These are phyloP conservation scores for Rhinoptilus africanus DNA, from an alignment of 2,113 vertebrate genomes.

Conservation along the genomic window DNA sequence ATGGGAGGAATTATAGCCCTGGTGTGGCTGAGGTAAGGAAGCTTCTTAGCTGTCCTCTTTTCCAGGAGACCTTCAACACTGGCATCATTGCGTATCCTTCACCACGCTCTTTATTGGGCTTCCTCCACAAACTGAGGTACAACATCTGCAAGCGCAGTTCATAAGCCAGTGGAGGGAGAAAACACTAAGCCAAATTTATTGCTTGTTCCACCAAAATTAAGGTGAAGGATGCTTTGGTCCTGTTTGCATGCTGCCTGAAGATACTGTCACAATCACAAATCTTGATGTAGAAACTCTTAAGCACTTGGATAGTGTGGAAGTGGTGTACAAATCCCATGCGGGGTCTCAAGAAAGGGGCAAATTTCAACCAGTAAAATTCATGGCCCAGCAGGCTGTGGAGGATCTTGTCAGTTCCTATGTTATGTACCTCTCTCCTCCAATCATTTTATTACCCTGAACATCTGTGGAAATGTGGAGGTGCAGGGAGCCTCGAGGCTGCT, in stretches of 20 bases:
- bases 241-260: not conserved
- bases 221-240: not conserved
- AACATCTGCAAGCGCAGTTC: not conserved
- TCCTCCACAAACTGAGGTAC: not conserved
- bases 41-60: not conserved
- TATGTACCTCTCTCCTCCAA: not conserved
- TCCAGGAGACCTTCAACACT: not conserved
- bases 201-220: not conserved
- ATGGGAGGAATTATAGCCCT: not conserved
- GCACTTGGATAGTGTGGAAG: not conserved
- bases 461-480: slow-evolving; percentile 3
- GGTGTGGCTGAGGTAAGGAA: not conserved
- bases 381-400: not conserved
- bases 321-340: not conserved
- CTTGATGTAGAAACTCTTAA: not conserved
- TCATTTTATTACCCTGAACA: slow-evolving; percentile 46
- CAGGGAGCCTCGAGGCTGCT: slow-evolving; percentile 38
- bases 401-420: not conserved
- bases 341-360: slow-evolving; percentile 9
- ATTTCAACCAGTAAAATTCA: slow-evolving; percentile 5
- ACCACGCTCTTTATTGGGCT: not conserved
- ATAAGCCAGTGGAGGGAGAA: not conserved
- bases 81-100: not conserved
- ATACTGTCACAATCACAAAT: not conserved
- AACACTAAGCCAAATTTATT: not conserved